Evolutionary conservation across 2,888 invertebrate species (phyloP).

Genomic region (Apoda limacodes): DNA sequence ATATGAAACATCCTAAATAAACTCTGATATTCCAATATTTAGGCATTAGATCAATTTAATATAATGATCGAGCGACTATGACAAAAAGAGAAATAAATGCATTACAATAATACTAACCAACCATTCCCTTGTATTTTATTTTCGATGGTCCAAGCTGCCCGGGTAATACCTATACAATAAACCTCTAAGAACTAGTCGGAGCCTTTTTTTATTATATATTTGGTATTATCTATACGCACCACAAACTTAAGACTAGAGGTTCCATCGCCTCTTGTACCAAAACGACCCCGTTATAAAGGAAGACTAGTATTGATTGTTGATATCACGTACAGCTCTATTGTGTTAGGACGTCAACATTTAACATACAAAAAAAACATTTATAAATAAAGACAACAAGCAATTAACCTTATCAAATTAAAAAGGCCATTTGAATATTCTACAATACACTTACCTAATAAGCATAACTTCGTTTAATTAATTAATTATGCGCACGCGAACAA

Average conservation of each 20-base stretch:
- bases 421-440: constrained; percentile 59
- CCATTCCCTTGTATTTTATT: constrained; percentile 46
- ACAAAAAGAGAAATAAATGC: constrained; percentile 66
- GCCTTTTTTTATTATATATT: constrained; percentile 62
- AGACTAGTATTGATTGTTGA: constrained; percentile 66
- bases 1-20: constrained; percentile 70
- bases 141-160: constrained; percentile 61
- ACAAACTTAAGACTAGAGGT: constrained; percentile 66
- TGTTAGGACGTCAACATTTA: constrained; percentile 44
- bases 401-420: constrained; percentile 58
- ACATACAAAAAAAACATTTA: constrained; percentile 50
- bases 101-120: constrained; percentile 65
- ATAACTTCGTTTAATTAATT: no score
- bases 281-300: constrained; percentile 50
- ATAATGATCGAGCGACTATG: constrained; percentile 68
- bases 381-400: constrained; percentile 64
- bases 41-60: constrained; percentile 66
- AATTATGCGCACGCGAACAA: constrained; percentile 29
- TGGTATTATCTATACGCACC: constrained; percentile 67
- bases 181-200: constrained; percentile 53
- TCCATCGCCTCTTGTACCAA: constrained; percentile 64
- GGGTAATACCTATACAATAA: constrained; percentile 29
- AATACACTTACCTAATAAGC: no score
- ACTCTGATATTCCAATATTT: constrained; percentile 70
- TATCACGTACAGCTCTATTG: constrained; percentile 62